These are phyloP conservation scores for Dorcus parallelipipedus DNA, from an alignment of 2,888 invertebrate genomes.

Conservation along the genomic window DNA sequence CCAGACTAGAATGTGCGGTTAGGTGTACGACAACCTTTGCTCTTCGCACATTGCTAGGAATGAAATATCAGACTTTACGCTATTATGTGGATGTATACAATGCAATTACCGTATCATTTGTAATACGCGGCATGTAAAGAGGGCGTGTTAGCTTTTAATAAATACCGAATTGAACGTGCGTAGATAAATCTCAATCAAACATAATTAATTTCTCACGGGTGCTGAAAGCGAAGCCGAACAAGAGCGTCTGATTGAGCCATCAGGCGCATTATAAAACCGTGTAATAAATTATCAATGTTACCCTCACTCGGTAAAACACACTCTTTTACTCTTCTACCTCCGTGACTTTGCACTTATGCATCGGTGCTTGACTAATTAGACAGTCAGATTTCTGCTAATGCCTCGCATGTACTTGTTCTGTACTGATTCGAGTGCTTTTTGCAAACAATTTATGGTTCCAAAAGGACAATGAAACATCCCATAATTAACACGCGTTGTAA, in stretches of 20 bases:
- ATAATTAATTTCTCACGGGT: slow-evolving; percentile 46
- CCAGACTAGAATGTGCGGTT: background rate
- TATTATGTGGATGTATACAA: slow-evolving; percentile 3
- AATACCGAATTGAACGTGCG: slow-evolving; percentile 20
- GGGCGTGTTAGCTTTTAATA: slow-evolving; percentile 12
- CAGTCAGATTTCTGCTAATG: slow-evolving; percentile 17
- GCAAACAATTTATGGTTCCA: too few relatives aligned
- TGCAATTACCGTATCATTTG: slow-evolving; percentile 15
- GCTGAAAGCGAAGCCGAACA: slow-evolving; percentile 42
- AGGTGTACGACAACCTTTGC: too few relatives aligned
- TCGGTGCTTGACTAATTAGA: slow-evolving; percentile 24
- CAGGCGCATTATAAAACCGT: slow-evolving; percentile 40
- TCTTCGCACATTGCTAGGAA: background rate
- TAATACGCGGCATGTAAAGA: background rate
- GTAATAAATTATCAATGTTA: slow-evolving; percentile 46
- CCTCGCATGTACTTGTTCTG: background rate
- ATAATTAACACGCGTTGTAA: too few relatives aligned
- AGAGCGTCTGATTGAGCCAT: slow-evolving; percentile 46
- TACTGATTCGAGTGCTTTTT: too few relatives aligned
- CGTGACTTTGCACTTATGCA: slow-evolving; percentile 25
- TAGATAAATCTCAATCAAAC: slow-evolving; percentile 42
- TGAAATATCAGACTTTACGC: background rate
- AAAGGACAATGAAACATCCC: too few relatives aligned
- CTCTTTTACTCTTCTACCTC: slow-evolving; percentile 14
- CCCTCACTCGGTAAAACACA: slow-evolving; percentile 27